phyloP scores from a whole-genome alignment of 1,140 invertebrate genomes.

The Drosophila novamexicana region DNA sequence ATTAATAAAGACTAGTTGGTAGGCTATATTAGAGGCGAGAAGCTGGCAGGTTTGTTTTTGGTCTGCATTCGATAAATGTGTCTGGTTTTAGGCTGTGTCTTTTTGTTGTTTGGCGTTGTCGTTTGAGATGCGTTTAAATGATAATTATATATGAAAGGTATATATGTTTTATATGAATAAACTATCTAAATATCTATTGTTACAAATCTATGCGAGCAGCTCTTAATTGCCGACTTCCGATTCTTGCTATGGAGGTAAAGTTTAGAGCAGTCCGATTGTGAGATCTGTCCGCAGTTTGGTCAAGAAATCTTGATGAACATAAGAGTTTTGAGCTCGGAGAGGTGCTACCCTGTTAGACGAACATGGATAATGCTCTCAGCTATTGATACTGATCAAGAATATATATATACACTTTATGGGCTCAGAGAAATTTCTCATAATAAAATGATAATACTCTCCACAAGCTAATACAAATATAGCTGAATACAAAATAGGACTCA shows the following conservation, averaged over 20 bases:
- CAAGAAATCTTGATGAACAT: too few relatives aligned
- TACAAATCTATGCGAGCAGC: conserved; percentile 3
- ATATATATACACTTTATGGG: too few relatives aligned
- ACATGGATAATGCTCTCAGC: too few relatives aligned
- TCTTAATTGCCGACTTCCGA: not conserved
- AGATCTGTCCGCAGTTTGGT: too few relatives aligned
- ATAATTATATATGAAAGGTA: conserved; percentile 61
- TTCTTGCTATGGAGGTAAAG: too few relatives aligned
- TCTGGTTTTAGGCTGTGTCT: conserved; percentile 78
- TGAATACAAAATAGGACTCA: conserved; percentile 81
- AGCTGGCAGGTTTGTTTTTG: conserved; percentile 68
- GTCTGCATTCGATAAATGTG: conserved; percentile 33
- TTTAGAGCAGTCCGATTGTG: too few relatives aligned
- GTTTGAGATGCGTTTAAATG: conserved; percentile 67
- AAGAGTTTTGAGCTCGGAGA: too few relatives aligned
- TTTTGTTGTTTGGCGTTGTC: conserved; percentile 76
- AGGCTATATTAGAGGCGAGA: conserved; percentile 64
- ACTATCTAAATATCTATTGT: conserved; percentile 51
- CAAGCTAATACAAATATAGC: too few relatives aligned
- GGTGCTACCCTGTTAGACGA: too few relatives aligned
- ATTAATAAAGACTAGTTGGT: conserved; percentile 49
- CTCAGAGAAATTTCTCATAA: too few relatives aligned
- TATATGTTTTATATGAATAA: conserved; percentile 58
- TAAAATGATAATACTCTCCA: too few relatives aligned
- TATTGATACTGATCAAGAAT: too few relatives aligned